phyloP scores from a whole-genome alignment of 2,888 invertebrate genomes.

The Hemicrepidius hirtus region DNA sequence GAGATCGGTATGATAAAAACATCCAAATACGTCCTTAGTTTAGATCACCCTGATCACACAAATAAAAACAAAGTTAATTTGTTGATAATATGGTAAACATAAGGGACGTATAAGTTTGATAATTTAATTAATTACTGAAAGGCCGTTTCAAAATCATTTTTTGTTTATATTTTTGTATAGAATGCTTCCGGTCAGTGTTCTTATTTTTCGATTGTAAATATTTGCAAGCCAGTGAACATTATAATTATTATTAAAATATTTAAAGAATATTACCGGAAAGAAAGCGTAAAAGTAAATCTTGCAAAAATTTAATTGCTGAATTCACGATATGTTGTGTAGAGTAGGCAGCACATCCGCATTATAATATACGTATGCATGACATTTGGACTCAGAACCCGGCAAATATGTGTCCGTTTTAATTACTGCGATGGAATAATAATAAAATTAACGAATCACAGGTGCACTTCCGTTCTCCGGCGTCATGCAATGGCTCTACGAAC shows the following conservation, averaged over 20 bases:
- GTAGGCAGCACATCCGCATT: slow-evolving; percentile 39
- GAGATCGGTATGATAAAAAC: no score
- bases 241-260: slow-evolving; percentile 26
- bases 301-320: slow-evolving; percentile 32
- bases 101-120: no score
- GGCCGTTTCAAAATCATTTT: no score
- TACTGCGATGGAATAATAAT: slow-evolving; percentile 63
- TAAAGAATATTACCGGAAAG: slow-evolving; percentile 34
- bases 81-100: no score
- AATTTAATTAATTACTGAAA: no score
- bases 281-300: slow-evolving; percentile 39
- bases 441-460: slow-evolving; percentile 66
- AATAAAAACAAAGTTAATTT: no score
- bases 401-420: slow-evolving; percentile 62
- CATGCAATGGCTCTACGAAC: slow-evolving; percentile 54
- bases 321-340: slow-evolving; percentile 27
- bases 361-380: slow-evolving; percentile 54
- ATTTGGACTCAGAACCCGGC: slow-evolving; percentile 55
- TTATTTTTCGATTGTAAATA: no score
- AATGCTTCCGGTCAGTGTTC: no score
- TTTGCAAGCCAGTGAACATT: no score
- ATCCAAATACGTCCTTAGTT: no score
- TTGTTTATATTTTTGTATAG: no score
- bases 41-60: no score
- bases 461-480: slow-evolving; percentile 60